A percentile compares a stretch with the other conserved stretches of the same genome.
Evolutionary conservation across 2,888 invertebrate species (phyloP).

Genomic region (Brachylomia viminalis): DNA sequence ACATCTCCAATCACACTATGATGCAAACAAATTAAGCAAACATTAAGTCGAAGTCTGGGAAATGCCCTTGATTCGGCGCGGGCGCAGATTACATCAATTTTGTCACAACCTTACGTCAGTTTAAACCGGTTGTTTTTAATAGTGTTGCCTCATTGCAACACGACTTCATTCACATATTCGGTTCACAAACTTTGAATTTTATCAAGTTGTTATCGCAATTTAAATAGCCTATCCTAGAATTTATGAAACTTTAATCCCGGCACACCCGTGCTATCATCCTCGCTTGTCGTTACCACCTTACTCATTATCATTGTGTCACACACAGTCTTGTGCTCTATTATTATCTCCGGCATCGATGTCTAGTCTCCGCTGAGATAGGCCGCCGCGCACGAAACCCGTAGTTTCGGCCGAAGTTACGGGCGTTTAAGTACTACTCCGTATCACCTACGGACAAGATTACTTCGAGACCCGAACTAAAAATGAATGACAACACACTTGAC

Average conservation of each 20-base stretch:
- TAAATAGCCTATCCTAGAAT: background rate
- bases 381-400: too few species aligned
- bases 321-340: too few species aligned
- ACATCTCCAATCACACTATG: background rate
- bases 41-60: background rate
- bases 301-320: too few species aligned
- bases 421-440: too few species aligned
- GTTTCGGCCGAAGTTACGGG: too few species aligned
- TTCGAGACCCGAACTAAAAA: too few species aligned
- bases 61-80: conserved; percentile 16
- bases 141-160: background rate
- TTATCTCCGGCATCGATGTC: too few species aligned
- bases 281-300: too few species aligned
- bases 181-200: background rate
- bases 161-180: conserved; percentile 4
- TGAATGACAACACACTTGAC: too few species aligned
- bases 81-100: conserved; percentile 29
- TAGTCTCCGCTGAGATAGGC: too few species aligned
- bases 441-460: too few species aligned
- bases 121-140: conserved; percentile 7
- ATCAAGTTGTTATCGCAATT: background rate
- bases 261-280: too few species aligned
- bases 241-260: background rate
- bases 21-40: background rate
- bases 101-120: conserved; percentile 1